These are phyloP conservation scores for Radopholus similis DNA, from an alignment of 1,140 invertebrate genomes.

Conservation along the genomic window DNA sequence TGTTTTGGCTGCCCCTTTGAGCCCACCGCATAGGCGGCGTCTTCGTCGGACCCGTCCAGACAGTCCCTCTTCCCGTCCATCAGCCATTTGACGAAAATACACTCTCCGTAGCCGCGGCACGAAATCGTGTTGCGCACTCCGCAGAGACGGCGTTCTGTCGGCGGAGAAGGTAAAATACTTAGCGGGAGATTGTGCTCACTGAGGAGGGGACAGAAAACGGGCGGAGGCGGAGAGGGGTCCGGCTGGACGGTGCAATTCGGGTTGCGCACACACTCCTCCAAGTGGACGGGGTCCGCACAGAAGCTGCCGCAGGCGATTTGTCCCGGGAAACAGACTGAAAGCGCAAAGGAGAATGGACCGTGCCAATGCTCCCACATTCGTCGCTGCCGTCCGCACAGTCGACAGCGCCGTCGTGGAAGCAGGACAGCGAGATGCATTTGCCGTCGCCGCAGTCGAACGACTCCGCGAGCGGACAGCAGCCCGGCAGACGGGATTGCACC, in stretches of 20 bases:
- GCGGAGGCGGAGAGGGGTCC: neutral
- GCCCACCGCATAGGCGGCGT: neutral
- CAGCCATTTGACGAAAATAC: conserved; percentile 36
- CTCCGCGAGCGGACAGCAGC: conserved; percentile 10
- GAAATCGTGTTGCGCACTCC: conserved; percentile 24
- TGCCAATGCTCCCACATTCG: conserved; percentile 46
- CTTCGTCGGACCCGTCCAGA: conserved; percentile 37
- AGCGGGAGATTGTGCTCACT: conserved; percentile 16
- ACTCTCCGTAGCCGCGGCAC: conserved; percentile 40
- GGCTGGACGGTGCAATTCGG: conserved; percentile 15
- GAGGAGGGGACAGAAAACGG: conserved; percentile 30
- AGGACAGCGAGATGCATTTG: conserved; percentile 43
- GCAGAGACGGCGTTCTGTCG: conserved; percentile 25
- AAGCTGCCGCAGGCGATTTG: conserved; percentile 37
- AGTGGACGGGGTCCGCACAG: conserved; percentile 31
- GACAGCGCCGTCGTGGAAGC: conserved; percentile 42
- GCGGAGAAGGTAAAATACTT: neutral
- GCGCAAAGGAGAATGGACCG: neutral
- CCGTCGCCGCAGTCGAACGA: conserved; percentile 36
- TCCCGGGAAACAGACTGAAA: conserved; percentile 36
- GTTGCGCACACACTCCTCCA: conserved; percentile 33
- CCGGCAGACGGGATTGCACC: conserved; percentile 26
- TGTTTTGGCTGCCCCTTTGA: neutral
- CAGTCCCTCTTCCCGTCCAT: conserved; percentile 35
- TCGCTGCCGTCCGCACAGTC: conserved; percentile 58